phyloP scores from a whole-genome alignment of 2,888 invertebrate species.

The Cynaeus angustus region DNA sequence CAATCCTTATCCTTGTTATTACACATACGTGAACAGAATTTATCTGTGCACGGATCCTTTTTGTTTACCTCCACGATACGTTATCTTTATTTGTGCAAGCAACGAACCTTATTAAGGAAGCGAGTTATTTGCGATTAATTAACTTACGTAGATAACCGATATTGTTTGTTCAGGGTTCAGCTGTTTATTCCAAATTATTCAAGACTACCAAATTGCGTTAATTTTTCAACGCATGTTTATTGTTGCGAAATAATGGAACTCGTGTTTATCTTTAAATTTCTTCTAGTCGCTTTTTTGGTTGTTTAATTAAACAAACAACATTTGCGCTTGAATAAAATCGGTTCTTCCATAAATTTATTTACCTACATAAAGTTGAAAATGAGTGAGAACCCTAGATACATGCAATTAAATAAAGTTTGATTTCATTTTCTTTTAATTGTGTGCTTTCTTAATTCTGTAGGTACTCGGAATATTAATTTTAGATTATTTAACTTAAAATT shows the following conservation, averaged over 20 bases:
- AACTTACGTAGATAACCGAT: constrained; percentile 29
- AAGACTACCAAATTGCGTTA: background rate
- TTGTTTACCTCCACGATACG: constrained; percentile 37
- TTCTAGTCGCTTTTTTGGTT: background rate
- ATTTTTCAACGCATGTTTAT: constrained; percentile 1
- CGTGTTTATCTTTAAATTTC: constrained; percentile 8
- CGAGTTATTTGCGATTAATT: constrained; percentile 38
- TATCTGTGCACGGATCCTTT: constrained; percentile 36
- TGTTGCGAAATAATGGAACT: constrained; percentile 3
- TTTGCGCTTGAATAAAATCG: too few relatives aligned
- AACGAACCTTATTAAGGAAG: constrained; percentile 29
- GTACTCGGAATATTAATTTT: constrained; percentile 15
- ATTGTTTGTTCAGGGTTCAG: constrained; percentile 20
- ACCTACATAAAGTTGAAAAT: too few relatives aligned
- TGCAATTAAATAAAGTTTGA: constrained; percentile 11
- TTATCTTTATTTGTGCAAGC: constrained; percentile 43
- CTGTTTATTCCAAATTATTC: constrained; percentile 1
- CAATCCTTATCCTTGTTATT: constrained; percentile 13
- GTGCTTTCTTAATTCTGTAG: constrained; percentile 4
- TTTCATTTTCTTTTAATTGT: constrained; percentile 8
- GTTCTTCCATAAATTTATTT: too few relatives aligned
- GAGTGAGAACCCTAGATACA: background rate
- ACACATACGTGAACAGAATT: constrained; percentile 23
- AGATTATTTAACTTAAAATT: constrained; percentile 14
- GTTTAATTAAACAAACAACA: constrained; percentile 2